Evolutionary conservation across 2,888 invertebrate genomes (phyloP).

Genomic region (Reticulitermes lucifugus): DNA sequence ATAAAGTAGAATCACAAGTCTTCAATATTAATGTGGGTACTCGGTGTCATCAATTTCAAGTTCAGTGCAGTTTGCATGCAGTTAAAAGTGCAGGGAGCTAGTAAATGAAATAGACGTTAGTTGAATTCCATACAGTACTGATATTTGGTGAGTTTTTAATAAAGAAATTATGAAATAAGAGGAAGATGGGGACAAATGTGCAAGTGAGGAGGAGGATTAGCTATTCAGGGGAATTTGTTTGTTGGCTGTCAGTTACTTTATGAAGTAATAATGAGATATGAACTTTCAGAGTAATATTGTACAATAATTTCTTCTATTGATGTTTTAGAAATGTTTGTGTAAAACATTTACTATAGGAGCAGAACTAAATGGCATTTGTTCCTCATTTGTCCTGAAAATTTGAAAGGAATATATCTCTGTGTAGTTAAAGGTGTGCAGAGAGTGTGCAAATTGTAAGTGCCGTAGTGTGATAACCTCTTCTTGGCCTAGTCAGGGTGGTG

Average conservation of each 20-base stretch:
- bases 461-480: neutral
- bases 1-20: constrained; percentile 22
- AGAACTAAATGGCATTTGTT: neutral
- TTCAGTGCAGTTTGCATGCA: constrained; percentile 29
- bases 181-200: neutral
- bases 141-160: constrained; percentile 15
- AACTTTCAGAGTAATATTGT: constrained; percentile 14
- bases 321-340: constrained; percentile 19
- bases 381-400: neutral
- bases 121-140: constrained; percentile 1
- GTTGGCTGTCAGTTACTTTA: constrained; percentile 19
- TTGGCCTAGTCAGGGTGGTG: neutral
- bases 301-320: constrained; percentile 32
- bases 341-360: constrained; percentile 16
- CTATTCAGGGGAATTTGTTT: constrained; percentile 2
- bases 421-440: constrained; percentile 4
- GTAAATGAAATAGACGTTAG: neutral
- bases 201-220: neutral
- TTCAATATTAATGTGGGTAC: constrained; percentile 25
- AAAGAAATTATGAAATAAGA: neutral
- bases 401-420: neutral
- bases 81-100: constrained; percentile 7
- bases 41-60: constrained; percentile 14
- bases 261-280: constrained; percentile 9
- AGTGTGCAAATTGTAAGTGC: constrained; percentile 1